Conservation (phyloP, 1,140 invertebrate species). For the Hypothenemus hampei region DNA sequence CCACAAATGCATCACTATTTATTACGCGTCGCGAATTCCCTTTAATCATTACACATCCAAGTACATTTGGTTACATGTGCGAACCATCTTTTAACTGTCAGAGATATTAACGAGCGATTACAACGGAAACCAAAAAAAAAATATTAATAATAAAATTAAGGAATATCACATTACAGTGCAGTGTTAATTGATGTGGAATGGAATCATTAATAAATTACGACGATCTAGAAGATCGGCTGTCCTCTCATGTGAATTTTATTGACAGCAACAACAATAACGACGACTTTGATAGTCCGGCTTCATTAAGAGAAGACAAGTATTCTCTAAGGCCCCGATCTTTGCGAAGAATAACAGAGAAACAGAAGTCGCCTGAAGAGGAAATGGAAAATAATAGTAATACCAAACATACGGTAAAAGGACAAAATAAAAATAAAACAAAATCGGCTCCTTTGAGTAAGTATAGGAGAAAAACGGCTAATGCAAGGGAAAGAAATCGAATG, state of each 20-base stretch:
- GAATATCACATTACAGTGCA: no score
- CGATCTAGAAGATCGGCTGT: conserved; percentile 17
- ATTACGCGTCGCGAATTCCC: no score
- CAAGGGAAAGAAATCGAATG: conserved; percentile 79
- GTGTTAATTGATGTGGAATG: no score
- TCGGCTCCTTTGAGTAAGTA: conserved; percentile 85
- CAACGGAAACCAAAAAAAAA: not conserved
- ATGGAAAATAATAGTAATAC: conserved; percentile 3
- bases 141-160: no score
- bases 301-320: conserved; percentile 40
- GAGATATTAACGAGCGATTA: conserved; percentile 6
- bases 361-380: conserved; percentile 7
- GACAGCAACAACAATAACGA: conserved; percentile 41
- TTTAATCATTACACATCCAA: no score
- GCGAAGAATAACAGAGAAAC: conserved; percentile 33
- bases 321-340: conserved; percentile 41
- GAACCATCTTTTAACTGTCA: not conserved
- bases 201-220: conserved; percentile 37
- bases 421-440: conserved; percentile 55
- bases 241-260: conserved; percentile 29
- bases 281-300: conserved; percentile 21
- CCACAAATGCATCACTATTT: no score
- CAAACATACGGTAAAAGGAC: conserved; percentile 20
- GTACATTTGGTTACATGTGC: no score
- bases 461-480: conserved; percentile 83